Base-by-base conservation (phyloP, 1,140 invertebrate genomes). In the Saccostrea echinata region DNA sequence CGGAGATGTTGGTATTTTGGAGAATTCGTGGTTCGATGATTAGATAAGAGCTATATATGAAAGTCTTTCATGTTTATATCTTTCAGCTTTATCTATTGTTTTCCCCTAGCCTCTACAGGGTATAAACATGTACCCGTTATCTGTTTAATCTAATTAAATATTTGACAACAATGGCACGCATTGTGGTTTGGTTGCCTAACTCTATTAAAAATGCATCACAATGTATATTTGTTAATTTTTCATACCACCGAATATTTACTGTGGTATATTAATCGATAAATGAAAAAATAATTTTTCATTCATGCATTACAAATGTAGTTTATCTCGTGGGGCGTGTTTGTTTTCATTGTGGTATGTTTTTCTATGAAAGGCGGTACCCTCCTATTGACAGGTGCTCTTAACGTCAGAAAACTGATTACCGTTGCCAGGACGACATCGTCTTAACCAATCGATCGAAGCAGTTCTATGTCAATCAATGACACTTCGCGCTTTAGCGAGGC, bases 401-500 rank as follows among this genome's bases (percentile, higher is more conserved):
- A 87, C 87, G 89, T 88, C 86, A 89, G 61, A 84, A 88, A 84
- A 90, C 90, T 90, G 90, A 92, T 91, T 88, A 87, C 61, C 51
- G 92, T 93, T 93, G 90, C 92, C 71, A 71, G 64, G 68, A 92
- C 90, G 91, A 93, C 91, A 61, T n/a, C 33, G 76, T 64, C 61
- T 88, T 84, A 90, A 71, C 91, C 92, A 93, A 92, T 93, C 90
- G 86, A 85, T 86, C 82, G 24, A 55, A 51, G 51, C 64, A 76
- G 68, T 85, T 64, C 71, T 52, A 85, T 92, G 93, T 92, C 93
- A 92, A 92, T 93, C 92, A 93, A 76, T 76, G 85, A 76, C 82
- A 82, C 86, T 91, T 92, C 87, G 92, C 91, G 92, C 92, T 90
- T 92, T 91, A 88, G 90, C 86, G 88, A 90, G 88, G 89, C 91